These are phyloP conservation scores for Xenopus tropicalis DNA, from an alignment of 2,113 vertebrate genomes.

Conservation along the genomic window DNA sequence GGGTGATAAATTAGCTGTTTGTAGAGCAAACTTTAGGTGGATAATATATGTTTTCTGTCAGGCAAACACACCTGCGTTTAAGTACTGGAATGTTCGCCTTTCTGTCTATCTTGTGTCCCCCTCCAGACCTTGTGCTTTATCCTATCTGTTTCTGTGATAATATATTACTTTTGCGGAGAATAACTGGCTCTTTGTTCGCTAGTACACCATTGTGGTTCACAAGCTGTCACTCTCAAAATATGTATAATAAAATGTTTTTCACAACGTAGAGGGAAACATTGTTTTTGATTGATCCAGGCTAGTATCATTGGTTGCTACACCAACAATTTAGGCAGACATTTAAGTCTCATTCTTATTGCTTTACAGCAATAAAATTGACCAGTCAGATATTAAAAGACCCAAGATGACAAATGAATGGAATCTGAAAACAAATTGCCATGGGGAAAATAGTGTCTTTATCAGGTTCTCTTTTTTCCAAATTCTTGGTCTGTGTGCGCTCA, in stretches of 20 bases:
- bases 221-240: no score
- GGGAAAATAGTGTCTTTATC: constrained; percentile 2
- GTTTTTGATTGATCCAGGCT: no score
- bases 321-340: no score
- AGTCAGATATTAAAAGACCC: neutral
- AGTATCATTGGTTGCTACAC: no score
- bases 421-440: neutral
- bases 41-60: neutral
- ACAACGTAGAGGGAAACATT: no score
- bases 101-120: constrained; percentile 4
- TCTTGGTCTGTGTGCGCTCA: constrained; percentile 6
- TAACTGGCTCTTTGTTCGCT: neutral
- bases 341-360: no score
- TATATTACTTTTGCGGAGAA: neutral
- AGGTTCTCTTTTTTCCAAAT: constrained; percentile 2
- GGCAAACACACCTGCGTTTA: constrained; percentile 11
- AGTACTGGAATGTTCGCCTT: neutral
- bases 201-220: neutral
- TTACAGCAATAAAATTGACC: neutral
- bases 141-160: neutral
- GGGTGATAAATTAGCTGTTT: no score
- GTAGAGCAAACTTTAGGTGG: neutral
- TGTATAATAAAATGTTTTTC: no score
- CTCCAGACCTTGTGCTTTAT: constrained; percentile 10
- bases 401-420: neutral